Evolutionary conservation across 2,797 vertebrate genomes (phyloP), one percentile per base, ranked within the genome.

Genomic region (Rhodeus uyekii): DNA sequence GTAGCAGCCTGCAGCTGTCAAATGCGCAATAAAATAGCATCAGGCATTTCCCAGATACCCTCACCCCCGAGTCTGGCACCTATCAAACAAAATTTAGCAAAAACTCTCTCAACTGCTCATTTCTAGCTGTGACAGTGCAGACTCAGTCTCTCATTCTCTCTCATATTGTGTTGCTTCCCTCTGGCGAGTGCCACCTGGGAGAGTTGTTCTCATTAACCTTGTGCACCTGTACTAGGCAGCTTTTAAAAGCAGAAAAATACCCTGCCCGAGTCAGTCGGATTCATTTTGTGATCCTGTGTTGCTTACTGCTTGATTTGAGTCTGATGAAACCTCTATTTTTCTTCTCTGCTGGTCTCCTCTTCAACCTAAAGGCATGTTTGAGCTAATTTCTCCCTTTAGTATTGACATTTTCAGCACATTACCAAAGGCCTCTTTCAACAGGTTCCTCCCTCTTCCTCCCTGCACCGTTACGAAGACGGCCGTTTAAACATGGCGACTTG

Each of bases 121-220:
- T 82, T 80, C 50, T 60, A 55, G 80, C 72, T 42, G 80, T 82
- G 80, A 67, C 80, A 75, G 72, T 44, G 48, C n/a, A 22, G 46
- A 29, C 60, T 69, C 27, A 60, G 13, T 53, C 63, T 73, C 50
- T 63, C 72, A 34, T 60, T 73, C 76, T 82, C 44, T 48, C 76
- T 87, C 71, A 61, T 72, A 79, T 81, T 61, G 71, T 81, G 78
- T 72, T 81, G 77, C 74, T 85, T 84, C 78, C 81, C 85, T 85
- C 84, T 82, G 85, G 90, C 83, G 85, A 80, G 73, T 80, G 90
- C 88, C 86, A 85, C 89, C 82, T 88, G 89, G 90, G 91, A 92
- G 84, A 87, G 82, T 83, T 88, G 85, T 92, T 91, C 90, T 90
- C 90, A 92, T 91, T 93, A 93, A 92, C 91, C 90, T 91, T 78